A percentile compares a stretch with the other conserved stretches of the same genome.
Conservation (phyloP, 1,140 invertebrate genomes). For the Diplogasteroides magnus region DNA sequence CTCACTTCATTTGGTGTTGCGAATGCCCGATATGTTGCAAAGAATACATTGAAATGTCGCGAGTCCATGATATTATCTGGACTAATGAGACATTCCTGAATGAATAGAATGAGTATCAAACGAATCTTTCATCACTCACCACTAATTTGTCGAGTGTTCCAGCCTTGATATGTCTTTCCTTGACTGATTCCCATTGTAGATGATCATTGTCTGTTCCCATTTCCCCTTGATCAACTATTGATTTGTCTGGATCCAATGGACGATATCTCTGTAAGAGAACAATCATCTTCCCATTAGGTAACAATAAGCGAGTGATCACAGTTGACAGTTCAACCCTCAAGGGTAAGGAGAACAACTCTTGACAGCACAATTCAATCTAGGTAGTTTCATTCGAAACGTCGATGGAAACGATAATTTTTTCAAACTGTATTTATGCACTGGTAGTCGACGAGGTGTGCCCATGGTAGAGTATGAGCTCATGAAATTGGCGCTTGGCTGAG, state of each 20-base stretch:
- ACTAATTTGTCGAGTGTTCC: slow-evolving; percentile 87
- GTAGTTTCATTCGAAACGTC: too few species aligned
- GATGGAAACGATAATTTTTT: too few species aligned
- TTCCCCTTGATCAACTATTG: slow-evolving; percentile 27
- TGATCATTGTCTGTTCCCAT: slow-evolving; percentile 90
- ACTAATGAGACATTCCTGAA: slow-evolving; percentile 45
- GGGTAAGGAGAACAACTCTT: too few species aligned
- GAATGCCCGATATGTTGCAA: slow-evolving; percentile 85
- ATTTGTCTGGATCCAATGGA: slow-evolving; percentile 47
- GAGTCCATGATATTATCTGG: slow-evolving; percentile 89
- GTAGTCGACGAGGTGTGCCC: too few species aligned
- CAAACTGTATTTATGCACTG: too few species aligned
- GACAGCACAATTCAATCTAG: too few species aligned
- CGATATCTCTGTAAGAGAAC: slow-evolving; percentile 50
- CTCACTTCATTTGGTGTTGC: slow-evolving; percentile 66
- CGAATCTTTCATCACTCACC: slow-evolving; percentile 64
- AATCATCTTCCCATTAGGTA: too few species aligned
- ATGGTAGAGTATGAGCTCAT: too few species aligned
- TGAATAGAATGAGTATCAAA: not conserved
- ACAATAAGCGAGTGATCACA: too few species aligned
- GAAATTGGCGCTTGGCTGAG: too few species aligned
- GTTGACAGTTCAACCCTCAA: too few species aligned
- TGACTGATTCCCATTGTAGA: slow-evolving; percentile 97
- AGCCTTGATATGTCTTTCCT: slow-evolving; percentile 87
- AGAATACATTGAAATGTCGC: slow-evolving; percentile 93